Percentiles rank a stretch among this genome's conserved stretches.
phyloP scores from a whole-genome alignment of 2,888 invertebrate species.

The Drosophila pullipes region DNA sequence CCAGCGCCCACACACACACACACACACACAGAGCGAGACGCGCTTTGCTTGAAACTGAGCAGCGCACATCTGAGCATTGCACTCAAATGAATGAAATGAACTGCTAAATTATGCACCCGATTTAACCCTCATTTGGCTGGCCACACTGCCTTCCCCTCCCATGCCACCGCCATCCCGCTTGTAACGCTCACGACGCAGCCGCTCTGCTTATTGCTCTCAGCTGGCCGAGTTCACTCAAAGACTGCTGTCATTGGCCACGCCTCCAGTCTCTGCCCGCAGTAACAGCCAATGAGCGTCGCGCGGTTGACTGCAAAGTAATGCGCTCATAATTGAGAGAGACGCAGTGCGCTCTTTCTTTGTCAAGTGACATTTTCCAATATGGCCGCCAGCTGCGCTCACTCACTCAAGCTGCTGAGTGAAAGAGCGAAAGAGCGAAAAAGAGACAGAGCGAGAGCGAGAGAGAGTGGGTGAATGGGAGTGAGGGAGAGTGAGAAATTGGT shows the following conservation, averaged over 20 bases:
- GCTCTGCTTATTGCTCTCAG: slow-evolving; percentile 36
- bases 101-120: slow-evolving; percentile 83
- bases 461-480: slow-evolving; percentile 15
- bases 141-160: slow-evolving; percentile 47
- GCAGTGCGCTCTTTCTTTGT: slow-evolving; percentile 18
- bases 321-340: slow-evolving; percentile 42
- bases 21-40: slow-evolving; percentile 33
- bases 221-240: slow-evolving; percentile 51
- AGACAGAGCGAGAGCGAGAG: neutral
- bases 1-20: slow-evolving; percentile 63
- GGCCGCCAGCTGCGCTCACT: slow-evolving; percentile 49
- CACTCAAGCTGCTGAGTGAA: slow-evolving; percentile 30
- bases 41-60: slow-evolving; percentile 32
- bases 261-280: slow-evolving; percentile 35
- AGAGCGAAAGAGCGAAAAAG: slow-evolving; percentile 9
- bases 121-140: slow-evolving; percentile 79
- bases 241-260: slow-evolving; percentile 52
- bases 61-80: slow-evolving; percentile 68
- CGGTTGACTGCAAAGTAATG: slow-evolving; percentile 13
- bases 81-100: slow-evolving; percentile 82
- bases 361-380: slow-evolving; percentile 44
- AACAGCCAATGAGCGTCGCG: slow-evolving; percentile 39
- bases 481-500: slow-evolving; percentile 8
- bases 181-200: slow-evolving; percentile 16
- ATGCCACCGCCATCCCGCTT: slow-evolving; percentile 1